A percentile compares a stretch with the other conserved stretches of the same genome.
Conservation (phyloP, 2,888 invertebrate genomes). For the Melieria omissa region DNA sequence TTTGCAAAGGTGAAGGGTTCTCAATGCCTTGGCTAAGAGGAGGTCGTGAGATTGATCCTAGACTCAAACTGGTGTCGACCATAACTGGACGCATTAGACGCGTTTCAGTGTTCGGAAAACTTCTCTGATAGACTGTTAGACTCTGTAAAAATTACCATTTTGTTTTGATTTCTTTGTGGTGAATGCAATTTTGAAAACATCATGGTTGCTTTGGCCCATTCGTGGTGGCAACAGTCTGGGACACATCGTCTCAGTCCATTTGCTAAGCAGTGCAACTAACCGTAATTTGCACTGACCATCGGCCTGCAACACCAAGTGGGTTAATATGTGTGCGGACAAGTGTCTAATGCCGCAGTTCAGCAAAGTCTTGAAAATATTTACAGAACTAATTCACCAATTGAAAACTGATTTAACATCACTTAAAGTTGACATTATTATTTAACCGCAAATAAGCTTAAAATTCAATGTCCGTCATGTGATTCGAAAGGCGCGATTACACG, state of each 20-base stretch:
- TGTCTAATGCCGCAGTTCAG: background rate
- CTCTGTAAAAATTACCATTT: no score
- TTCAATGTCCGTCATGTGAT: constrained; percentile 25
- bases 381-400: constrained; percentile 39
- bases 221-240: no score
- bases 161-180: no score
- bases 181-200: no score
- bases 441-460: constrained; percentile 35
- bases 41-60: no score
- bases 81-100: no score
- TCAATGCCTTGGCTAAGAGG: no score
- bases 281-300: background rate
- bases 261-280: background rate
- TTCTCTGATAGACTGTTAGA: no score
- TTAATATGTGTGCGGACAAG: background rate
- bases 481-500: background rate
- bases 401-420: constrained; percentile 42
- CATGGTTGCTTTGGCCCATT: no score
- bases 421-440: constrained; percentile 35
- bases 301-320: constrained; percentile 17
- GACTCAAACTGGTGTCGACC: no score
- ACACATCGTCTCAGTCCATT: background rate
- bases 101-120: no score
- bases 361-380: constrained; percentile 24
- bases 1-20: no score